Conservation (phyloP, 2,888 invertebrate genomes). For the Lobophora halterata region DNA sequence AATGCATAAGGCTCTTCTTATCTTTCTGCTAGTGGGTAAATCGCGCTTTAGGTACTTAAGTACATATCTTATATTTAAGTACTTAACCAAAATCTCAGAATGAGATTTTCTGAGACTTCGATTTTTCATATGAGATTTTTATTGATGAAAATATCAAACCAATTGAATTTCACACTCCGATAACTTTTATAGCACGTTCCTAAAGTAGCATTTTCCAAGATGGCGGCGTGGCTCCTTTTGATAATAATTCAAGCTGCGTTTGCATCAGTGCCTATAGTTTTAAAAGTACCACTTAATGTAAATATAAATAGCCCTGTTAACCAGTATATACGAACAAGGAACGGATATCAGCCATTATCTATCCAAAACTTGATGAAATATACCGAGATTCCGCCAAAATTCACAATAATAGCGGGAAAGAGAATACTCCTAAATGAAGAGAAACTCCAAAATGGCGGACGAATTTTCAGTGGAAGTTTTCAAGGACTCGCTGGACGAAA, state of each 20-base stretch:
- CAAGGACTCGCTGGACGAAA: slow-evolving; percentile 29
- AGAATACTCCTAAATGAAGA: slow-evolving; percentile 21
- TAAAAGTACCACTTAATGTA: slow-evolving; percentile 27
- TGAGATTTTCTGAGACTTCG: no score
- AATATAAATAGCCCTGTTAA: slow-evolving; percentile 28
- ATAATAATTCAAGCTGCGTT: slow-evolving; percentile 7
- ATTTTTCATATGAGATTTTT: no score
- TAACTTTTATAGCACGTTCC: no score
- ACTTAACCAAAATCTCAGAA: no score
- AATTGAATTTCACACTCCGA: neutral
- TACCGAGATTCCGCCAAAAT: slow-evolving; percentile 36
- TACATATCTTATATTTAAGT: no score
- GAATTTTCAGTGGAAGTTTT: slow-evolving; percentile 22
- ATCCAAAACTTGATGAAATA: slow-evolving; percentile 36
- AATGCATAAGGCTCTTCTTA: no score
- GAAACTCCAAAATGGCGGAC: slow-evolving; percentile 14
- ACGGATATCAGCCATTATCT: slow-evolving; percentile 33
- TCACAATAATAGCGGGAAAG: slow-evolving; percentile 21
- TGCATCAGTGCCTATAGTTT: slow-evolving; percentile 21
- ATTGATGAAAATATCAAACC: no score
- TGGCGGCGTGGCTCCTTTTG: no score
- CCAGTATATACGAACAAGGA: slow-evolving; percentile 36
- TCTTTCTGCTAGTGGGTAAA: no score
- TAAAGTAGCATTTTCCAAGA: slow-evolving; percentile 9
- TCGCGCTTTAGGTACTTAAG: no score